Evolutionary conservation across 2,113 vertebrate genomes (phyloP), one percentile per base, ranked within the genome.

Genomic region (Rhizomys pruinosus): DNA sequence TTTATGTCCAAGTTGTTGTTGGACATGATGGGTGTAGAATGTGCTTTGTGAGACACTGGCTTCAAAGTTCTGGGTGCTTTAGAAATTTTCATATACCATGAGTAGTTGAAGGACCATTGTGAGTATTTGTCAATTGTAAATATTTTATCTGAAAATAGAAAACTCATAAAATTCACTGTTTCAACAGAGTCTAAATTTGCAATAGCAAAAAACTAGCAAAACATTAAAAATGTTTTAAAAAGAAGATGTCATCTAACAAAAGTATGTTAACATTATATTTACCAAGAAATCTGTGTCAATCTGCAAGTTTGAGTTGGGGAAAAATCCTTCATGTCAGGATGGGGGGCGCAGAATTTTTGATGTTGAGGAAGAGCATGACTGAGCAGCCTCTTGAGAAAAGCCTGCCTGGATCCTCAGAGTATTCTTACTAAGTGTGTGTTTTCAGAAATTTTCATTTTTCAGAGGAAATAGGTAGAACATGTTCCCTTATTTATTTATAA

Each of bases 41-140:
- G 11, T 52, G 47, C 6, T 11, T 52, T 52, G 47, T 52, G 11
- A 52, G 47, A 52, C 47, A 52, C 47, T 52, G 68, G 8, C 16
- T 92, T 87, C 63, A 78, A 47, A 72, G 72, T 77, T 63, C 4
- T 42, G 42, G 47, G 52, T 77, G 19, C 11, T 32, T 94, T 78
- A 74, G 64, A 84, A 94, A 94, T 66, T 69, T 6, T 0, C 22
- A 39, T 52, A 7, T 15, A 72, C 29, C 61, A 69, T 23, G 90
- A 82, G 86, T 29, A 79, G 29, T 61, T 71, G 68, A 90, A 19
- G 25, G 37, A 34, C 10, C 82, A 4, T 52, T 39, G 20, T 42
- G n/a, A 89, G 8, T 61, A 72, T 84, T 84, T 93, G 23, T 80
- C 44, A 71, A 10, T 37, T 95, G 32, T 66, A 94, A 94, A 92